Evolutionary conservation across 2,113 vertebrate species (phyloP).

Genomic region (Microcebus tavaratra): DNA sequence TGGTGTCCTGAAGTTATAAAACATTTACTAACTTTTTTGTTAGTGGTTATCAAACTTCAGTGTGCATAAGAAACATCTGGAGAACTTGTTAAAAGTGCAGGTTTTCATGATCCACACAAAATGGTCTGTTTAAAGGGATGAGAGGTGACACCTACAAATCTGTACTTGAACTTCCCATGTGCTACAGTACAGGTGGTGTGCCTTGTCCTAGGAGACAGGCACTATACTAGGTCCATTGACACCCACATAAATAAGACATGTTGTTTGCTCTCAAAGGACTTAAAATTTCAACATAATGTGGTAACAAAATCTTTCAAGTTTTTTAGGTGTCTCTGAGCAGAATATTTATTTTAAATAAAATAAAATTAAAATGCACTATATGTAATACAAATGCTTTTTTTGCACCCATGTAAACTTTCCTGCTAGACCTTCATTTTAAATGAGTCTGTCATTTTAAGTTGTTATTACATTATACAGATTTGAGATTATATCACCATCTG

Average conservation of each 20-base stretch:
- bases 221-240: background rate
- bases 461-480: background rate
- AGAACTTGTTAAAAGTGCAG: background rate
- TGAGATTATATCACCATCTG: background rate
- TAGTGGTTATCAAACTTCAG: background rate
- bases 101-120: background rate
- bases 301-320: background rate
- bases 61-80: background rate
- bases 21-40: background rate
- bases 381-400: background rate
- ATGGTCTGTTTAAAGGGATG: background rate
- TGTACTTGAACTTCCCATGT: background rate
- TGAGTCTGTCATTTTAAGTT: background rate
- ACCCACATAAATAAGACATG: background rate
- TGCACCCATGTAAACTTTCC: background rate
- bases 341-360: slow-evolving; percentile 29
- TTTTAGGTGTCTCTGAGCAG: background rate
- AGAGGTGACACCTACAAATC: background rate
- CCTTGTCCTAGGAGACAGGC: background rate
- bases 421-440: slow-evolving; percentile 1
- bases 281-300: background rate
- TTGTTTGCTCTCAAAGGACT: background rate
- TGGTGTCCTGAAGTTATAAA: background rate
- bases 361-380: background rate
- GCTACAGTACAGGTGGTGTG: background rate